Base-by-base conservation (phyloP, 1,140 invertebrate genomes). In the Pteromalus puparum region DNA sequence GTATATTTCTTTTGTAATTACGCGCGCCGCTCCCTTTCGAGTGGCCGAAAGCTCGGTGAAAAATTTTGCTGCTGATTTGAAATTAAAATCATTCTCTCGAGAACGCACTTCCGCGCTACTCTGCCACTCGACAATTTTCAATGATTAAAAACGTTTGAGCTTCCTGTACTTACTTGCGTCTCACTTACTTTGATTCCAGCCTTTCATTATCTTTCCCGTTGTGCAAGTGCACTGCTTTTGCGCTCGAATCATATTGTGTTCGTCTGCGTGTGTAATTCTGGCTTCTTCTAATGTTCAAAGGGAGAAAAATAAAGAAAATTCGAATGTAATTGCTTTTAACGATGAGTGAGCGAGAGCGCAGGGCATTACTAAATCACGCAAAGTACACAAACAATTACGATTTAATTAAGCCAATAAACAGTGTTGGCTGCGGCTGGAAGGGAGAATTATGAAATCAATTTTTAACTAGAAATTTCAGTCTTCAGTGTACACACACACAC, bases 1-100 rank as follows among this genome's bases (percentile, higher is more conserved):
- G 83, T 84, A 81, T 75, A 84, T 75, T 81, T 77, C 83, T 85
- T 81, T 81, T 85, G 83, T 77, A 77, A 85, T 85, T 65, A 38
- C 79, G 78, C 26, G 12, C 34, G 15, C 10, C 28, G 12, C 67
- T 81, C 13, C 74, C 78, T 83, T 81, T 85, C 9, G 53, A 85
- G 83, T 85, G 61, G 61, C 21, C 28, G 9, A 7, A 3, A 34
- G 30, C 48, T 68, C 18, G 18, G 13, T n/a, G 42, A 26, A 26
- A 34, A 15, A 61, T 67, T 74, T 83, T 9, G 21, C 73, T 46
- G 21, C 81, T 67, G 21, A 80, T 84, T 84, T 84, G 28, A 80
- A 84, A 84, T 84, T 80, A 75, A 84, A 84, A 84, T 84, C 7
- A n/a, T 18, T 34, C 53, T 21, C 21, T n/a, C 0, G 18, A 61